Evolutionary conservation across 2,797 vertebrate species (phyloP), one percentile per base, ranked within the genome.

Genomic region (Chromis chromis): DNA sequence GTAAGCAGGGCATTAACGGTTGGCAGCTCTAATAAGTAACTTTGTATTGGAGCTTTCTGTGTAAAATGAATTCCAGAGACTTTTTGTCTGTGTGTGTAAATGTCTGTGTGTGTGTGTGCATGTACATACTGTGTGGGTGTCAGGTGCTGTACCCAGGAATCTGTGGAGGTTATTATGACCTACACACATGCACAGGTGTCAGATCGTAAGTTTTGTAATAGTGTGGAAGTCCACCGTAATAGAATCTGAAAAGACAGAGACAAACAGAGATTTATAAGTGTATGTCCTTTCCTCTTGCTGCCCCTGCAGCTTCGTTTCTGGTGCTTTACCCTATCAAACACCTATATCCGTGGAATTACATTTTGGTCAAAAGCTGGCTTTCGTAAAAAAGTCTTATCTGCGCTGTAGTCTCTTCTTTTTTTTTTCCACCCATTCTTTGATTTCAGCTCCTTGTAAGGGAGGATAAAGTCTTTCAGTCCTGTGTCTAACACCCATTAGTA

Each of bases 101-200:
- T n/a, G 44, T 31, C 22, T 52, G n/a, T 21, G 42, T 55, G 58
- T 53, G 40, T 36, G 21, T 12, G 52, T n/a, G 57, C 19, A n/a
- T 53, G 36, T 24, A 17, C 6, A 22, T 16, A 28, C 17, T 44
- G 61, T 75, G 61, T 76, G 69, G 75, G 74, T 70, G 66, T 81
- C 86, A 85, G 87, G 82, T 86, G 81, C 80, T 83, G 39, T 65
- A 83, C 44, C 68, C 64, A 56, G 75, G 64, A 81, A 70, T 84
- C 72, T 74, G 67, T 39, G 54, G 69, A 84, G 81, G 81, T 88
- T 86, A 86, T 82, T 70, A 86, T 87, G 84, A 86, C 87, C 81
- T 74, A 67, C 42, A 77, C 55, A 25, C 44, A 76, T 21, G 65
- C 62, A 72, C 48, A 50, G 53, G 39, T 79, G 79, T 76, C 76